Conservation (phyloP, 2,888 invertebrate genomes). For the Dryomyza anilis region DNA sequence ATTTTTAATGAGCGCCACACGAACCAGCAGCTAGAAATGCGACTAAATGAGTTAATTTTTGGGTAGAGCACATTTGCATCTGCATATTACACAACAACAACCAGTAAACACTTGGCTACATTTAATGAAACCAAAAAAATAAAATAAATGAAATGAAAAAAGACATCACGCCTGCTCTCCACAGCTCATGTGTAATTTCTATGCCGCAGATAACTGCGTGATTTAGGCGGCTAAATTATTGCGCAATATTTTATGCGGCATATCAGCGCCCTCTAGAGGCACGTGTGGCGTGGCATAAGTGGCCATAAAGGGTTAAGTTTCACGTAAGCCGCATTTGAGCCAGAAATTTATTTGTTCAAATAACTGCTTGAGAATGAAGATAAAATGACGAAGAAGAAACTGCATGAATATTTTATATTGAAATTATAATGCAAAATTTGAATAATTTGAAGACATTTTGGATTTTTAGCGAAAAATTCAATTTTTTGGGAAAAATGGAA, state of each 20-base stretch:
- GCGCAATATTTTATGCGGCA: constrained; percentile 8
- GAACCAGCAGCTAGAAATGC: constrained; percentile 31
- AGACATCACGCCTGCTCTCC: not conserved
- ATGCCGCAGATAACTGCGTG: constrained; percentile 22
- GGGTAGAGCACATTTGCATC: not conserved
- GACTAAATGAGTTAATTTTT: constrained; percentile 25
- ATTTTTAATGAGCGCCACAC: constrained; percentile 27
- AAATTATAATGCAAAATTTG: too few species aligned
- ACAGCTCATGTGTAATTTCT: not conserved
- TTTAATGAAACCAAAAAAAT: too few species aligned
- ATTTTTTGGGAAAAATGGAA: too few species aligned
- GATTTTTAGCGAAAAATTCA: too few species aligned
- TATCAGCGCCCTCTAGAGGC: constrained; percentile 6
- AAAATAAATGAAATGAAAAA: too few species aligned
- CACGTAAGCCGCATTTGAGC: not conserved
- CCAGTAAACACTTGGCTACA: constrained; percentile 15
- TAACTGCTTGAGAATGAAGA: too few species aligned
- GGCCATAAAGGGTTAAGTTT: not conserved
- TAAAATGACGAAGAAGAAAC: too few species aligned
- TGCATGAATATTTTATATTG: too few species aligned
- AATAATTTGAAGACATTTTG: too few species aligned
- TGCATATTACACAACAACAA: not conserved
- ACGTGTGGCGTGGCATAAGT: constrained; percentile 17
- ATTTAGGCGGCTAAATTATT: constrained; percentile 19
- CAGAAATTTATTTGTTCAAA: not conserved